These are phyloP conservation scores for Metellina segmentata DNA, from an alignment of 2,888 invertebrate species.

Conservation along the genomic window DNA sequence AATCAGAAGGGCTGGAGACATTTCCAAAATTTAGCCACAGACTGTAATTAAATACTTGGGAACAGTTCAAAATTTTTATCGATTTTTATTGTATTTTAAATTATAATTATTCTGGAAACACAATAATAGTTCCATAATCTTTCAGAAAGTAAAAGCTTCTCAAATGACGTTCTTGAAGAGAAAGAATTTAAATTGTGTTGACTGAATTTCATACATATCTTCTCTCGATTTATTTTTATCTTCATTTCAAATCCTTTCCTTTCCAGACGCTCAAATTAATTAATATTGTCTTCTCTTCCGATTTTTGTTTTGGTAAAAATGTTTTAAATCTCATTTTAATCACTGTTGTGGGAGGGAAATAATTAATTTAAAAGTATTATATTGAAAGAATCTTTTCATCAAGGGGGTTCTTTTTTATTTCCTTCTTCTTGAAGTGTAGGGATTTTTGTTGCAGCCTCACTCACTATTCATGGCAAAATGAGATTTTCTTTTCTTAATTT, in stretches of 20 bases:
- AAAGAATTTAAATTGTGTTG: background rate
- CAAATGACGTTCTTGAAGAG: background rate
- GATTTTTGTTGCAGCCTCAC: background rate
- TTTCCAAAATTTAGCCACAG: background rate
- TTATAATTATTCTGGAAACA: background rate
- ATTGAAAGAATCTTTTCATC: background rate
- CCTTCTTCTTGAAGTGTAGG: conserved; percentile 20
- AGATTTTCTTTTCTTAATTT: background rate
- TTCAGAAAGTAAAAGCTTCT: background rate
- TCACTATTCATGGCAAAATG: background rate
- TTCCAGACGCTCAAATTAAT: conserved; percentile 23
- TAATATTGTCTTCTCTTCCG: conserved; percentile 19
- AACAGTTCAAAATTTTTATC: background rate
- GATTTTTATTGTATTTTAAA: background rate
- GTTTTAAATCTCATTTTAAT: conserved; percentile 33
- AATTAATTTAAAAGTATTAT: background rate
- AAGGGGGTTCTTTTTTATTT: background rate
- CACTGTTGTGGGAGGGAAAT: background rate
- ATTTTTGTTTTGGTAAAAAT: conserved; percentile 29
- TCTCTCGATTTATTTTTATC: background rate
- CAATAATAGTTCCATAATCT: background rate
- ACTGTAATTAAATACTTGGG: background rate
- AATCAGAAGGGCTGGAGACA: background rate
- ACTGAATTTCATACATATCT: background rate
- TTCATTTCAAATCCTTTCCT: conserved; percentile 6